Base-by-base conservation (phyloP, 1,140 invertebrate species). In the Drosophila oshimai region DNA sequence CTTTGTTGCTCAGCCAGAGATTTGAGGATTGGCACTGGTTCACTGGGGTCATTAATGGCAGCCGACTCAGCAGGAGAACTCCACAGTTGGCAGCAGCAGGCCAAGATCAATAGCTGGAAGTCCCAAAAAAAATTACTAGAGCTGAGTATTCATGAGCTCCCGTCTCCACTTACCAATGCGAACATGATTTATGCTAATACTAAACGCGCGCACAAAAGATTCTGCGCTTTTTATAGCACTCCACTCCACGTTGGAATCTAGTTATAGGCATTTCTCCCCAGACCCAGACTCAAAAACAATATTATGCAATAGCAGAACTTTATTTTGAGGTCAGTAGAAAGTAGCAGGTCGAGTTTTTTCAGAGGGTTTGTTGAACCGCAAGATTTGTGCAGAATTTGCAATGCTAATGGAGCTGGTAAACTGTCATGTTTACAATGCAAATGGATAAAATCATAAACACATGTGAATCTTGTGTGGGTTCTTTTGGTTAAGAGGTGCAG, bases 121-220 rank as follows among this genome's bases (percentile, higher is more conserved):
- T 34, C 10, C 0, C 34, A 26, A 26, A 15, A 28, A 3, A 15
- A 36, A 31, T 33, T 15, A 36, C 34, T 46, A 18, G 39, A 39
- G 34, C 26, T 37, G 31, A 4, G 12, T 60, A 49, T 62, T 62
- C 55, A 73, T 72, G 46, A 61, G 46, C 34, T 39, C 29, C 33
- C 29, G 24, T 22, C 62, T 50, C 36, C n/a, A n/a, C 77, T 89
- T 77, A 90, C 84, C 73, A 68, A 89, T 72, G 74, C 72, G 53
- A 81, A 77, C 89, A 90, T 90, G 62, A 83, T 80, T 86, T 86
- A 86, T 87, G 80, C 72, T 72, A 86, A 86, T 86, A 84, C 79
- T 84, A 60, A 17, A 24, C 53, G 33, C 57, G 29, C 36, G 36
- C 13, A 42, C 72, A 61, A 76, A 58, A 80, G 49, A 76, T 76